Percentiles rank a stretch among this genome's conserved stretches.
These are phyloP conservation scores for Thamnaconus septentrionalis DNA, from an alignment of 2,113 vertebrate species.

Conservation along the genomic window DNA sequence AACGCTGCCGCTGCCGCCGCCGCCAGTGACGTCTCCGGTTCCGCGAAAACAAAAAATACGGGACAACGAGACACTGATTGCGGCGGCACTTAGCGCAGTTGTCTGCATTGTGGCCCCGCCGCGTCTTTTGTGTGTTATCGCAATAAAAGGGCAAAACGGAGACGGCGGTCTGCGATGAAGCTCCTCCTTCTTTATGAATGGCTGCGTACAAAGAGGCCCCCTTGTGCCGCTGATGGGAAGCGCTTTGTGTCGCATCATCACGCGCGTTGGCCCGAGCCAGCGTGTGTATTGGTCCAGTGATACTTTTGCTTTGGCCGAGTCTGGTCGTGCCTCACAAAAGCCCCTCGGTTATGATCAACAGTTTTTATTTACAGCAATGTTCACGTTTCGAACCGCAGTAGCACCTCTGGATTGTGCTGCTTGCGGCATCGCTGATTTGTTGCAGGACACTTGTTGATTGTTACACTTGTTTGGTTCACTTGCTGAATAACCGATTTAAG, in stretches of 20 bases:
- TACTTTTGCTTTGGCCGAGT: too few species aligned
- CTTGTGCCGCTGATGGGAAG: conserved; percentile 29
- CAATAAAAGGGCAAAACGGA: conserved; percentile 42
- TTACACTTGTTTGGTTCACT: too few species aligned
- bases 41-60: conserved; percentile 30
- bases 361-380: conserved; percentile 32
- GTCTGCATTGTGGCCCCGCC: conserved; percentile 42
- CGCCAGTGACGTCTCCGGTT: conserved; percentile 1
- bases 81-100: conserved; percentile 40
- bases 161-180: conserved; percentile 50
- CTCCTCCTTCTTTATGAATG: conserved; percentile 51
- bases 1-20: too few species aligned
- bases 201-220: conserved; percentile 50
- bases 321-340: not conserved
- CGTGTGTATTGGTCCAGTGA: not conserved
- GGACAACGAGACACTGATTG: conserved; percentile 31
- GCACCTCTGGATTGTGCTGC: too few species aligned
- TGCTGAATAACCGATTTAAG: too few species aligned
- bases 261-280: conserved; percentile 27
- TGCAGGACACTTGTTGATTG: too few species aligned
- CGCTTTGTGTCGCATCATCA: conserved; percentile 27
- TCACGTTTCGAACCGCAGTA: too few species aligned
- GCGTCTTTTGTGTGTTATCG: conserved; percentile 46
- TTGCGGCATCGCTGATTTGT: too few species aligned
- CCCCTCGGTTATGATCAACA: conserved; percentile 33